phyloP scores from a whole-genome alignment of 2,113 vertebrate genomes.

The Corynorhinus townsendii region DNA sequence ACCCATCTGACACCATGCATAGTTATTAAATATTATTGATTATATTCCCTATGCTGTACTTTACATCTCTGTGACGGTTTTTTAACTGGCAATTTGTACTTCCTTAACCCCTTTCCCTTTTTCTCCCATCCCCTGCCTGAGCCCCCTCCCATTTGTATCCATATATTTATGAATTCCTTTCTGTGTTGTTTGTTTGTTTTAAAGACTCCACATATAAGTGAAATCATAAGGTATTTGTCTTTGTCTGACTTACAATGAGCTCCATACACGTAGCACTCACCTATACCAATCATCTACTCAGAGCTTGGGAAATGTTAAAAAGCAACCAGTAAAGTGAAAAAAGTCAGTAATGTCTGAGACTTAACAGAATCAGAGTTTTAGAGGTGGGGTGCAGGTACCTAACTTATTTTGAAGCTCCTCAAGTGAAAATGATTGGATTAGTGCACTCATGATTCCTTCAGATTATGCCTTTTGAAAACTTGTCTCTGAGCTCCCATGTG shows the following conservation, averaged over 20 bases:
- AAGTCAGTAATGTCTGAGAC: neutral
- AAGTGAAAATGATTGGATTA: neutral
- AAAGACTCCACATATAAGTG: neutral
- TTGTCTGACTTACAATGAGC: neutral
- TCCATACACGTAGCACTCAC: neutral
- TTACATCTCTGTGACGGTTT: neutral
- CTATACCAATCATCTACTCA: neutral
- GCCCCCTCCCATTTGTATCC: neutral
- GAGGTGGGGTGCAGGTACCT: neutral
- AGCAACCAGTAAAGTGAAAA: neutral
- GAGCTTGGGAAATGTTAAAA: neutral
- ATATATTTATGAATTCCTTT: neutral
- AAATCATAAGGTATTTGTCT: neutral
- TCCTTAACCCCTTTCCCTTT: neutral
- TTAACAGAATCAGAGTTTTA: neutral
- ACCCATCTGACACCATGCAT: neutral
- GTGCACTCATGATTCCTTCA: too few species aligned
- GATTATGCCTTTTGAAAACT: neutral
- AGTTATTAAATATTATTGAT: neutral
- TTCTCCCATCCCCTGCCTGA: neutral
- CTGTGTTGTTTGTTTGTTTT: neutral
- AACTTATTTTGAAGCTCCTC: neutral
- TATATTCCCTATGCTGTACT: neutral
- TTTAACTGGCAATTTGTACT: neutral
- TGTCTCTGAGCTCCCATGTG: neutral